phyloP scores from a whole-genome alignment of 2,797 vertebrate species.

The Anguilla marmorata region DNA sequence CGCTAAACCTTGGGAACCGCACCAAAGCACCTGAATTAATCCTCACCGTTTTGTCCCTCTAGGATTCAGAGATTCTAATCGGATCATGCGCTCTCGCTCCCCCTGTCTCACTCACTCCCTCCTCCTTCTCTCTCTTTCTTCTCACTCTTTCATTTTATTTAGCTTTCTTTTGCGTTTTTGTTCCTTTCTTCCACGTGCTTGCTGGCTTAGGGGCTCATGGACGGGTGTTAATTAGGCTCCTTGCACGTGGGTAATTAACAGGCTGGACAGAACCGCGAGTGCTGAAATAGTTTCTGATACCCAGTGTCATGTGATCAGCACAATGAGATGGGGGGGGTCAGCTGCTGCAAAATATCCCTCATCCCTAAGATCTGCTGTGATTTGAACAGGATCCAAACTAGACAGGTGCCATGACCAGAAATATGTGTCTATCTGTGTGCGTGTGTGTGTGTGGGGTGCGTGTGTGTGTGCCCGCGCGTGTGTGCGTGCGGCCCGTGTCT shows the following conservation, averaged over 20 bases:
- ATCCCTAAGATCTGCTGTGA: neutral
- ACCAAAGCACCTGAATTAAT: constrained; percentile 21
- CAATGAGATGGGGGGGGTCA: constrained; percentile 1
- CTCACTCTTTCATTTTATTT: neutral
- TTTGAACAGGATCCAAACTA: neutral
- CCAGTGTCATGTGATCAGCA: constrained; percentile 14
- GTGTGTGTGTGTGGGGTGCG: neutral
- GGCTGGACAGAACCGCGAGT: constrained; percentile 16
- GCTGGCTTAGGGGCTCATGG: constrained; percentile 1
- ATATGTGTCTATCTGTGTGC: neutral
- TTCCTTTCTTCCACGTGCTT: constrained; percentile 11
- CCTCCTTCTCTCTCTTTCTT: neutral
- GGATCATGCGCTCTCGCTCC: constrained; percentile 9
- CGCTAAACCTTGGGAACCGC: constrained; percentile 19
- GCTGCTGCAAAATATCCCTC: constrained; percentile 3
- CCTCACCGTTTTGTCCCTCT: neutral
- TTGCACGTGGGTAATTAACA: constrained; percentile 31
- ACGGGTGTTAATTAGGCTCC: constrained; percentile 24
- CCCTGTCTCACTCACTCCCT: neutral
- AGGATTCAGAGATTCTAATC: constrained; percentile 18
- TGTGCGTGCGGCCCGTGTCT: neutral
- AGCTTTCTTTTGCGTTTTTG: neutral
- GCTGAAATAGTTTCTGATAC: constrained; percentile 5
- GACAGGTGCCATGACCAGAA: neutral
- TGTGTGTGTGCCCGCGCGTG: neutral